Percentiles rank a stretch among this genome's conserved stretches.
phyloP scores from a whole-genome alignment of 92 coral and sea anemone species.

The Montipora capitata region DNA sequence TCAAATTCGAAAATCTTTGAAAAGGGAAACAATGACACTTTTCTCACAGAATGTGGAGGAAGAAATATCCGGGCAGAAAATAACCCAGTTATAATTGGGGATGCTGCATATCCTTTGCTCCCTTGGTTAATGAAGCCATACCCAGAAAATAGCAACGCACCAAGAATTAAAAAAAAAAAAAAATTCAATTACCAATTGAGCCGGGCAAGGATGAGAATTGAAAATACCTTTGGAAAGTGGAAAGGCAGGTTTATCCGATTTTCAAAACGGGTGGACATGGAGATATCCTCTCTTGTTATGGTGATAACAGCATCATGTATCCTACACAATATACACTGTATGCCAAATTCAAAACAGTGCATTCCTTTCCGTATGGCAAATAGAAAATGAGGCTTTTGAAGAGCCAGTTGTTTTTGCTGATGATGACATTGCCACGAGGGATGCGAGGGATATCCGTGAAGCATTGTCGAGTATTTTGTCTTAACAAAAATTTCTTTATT shows the following conservation, averaged over 20 bases:
- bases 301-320: constrained; percentile 61
- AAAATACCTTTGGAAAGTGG: constrained; percentile 47
- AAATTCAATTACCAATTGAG: constrained; percentile 67
- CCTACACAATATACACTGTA: constrained; percentile 18
- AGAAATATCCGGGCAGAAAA: constrained; percentile 38
- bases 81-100: constrained; percentile 61
- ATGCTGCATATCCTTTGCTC: constrained; percentile 77
- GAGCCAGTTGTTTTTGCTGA: constrained; percentile 47
- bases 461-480: constrained; percentile 35
- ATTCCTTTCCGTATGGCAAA: constrained; percentile 52
- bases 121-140: constrained; percentile 80
- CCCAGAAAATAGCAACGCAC: constrained; percentile 50
- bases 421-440: constrained; percentile 44
- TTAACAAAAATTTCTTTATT: not conserved
- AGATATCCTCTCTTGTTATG: constrained; percentile 36
- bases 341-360: constrained; percentile 46
- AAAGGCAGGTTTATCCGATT: constrained; percentile 49
- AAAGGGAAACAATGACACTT: constrained; percentile 41
- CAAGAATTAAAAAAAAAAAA: constrained; percentile 33
- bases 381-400: constrained; percentile 19
- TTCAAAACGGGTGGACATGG: constrained; percentile 69
- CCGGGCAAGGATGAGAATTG: constrained; percentile 72
- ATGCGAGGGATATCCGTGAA: constrained; percentile 46
- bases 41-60: constrained; percentile 38
- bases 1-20: constrained; percentile 54